Percentiles rank a stretch among this genome's conserved stretches.
These are phyloP conservation scores for Xiphias gladius DNA, from an alignment of 2,113 vertebrate genomes.

Conservation along the genomic window DNA sequence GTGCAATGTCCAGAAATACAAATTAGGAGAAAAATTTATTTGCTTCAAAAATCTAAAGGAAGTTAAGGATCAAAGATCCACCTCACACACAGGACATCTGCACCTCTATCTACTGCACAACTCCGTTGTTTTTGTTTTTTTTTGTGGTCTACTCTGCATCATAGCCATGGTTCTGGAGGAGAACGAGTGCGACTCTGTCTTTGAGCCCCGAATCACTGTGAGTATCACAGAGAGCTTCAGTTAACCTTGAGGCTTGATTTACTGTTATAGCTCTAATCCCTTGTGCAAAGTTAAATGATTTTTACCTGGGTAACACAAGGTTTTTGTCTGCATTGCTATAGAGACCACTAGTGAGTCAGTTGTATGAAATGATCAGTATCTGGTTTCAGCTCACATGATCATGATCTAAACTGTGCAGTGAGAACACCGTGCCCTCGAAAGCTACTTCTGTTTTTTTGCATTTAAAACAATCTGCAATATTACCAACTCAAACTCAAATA, in stretches of 20 bases:
- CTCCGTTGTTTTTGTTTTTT: not conserved
- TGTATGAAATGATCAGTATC: too few relatives aligned
- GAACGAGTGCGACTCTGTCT: constrained; percentile 83
- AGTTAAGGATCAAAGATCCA: not conserved
- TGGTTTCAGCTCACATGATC: not conserved
- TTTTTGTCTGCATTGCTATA: not conserved
- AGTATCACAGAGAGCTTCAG: constrained; percentile 57
- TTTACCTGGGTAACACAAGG: not conserved
- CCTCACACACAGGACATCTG: not conserved
- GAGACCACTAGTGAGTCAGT: not conserved
- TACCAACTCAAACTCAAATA: not conserved
- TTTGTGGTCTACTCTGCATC: constrained; percentile 49
- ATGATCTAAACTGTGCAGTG: not conserved
- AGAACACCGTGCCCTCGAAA: too few relatives aligned
- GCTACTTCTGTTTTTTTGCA: not conserved
- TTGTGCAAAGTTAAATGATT: not conserved
- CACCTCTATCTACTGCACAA: not conserved
- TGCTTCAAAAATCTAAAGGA: not conserved
- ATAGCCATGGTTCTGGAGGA: constrained; percentile 88
- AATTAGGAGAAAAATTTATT: not conserved
- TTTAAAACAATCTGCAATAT: not conserved
- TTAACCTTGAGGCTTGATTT: not conserved
- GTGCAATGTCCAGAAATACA: not conserved
- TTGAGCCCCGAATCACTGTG: constrained; percentile 82
- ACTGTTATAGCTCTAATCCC: not conserved